Conservation (phyloP, 2,113 vertebrate species). For the Cyprinodon variegatus region DNA sequence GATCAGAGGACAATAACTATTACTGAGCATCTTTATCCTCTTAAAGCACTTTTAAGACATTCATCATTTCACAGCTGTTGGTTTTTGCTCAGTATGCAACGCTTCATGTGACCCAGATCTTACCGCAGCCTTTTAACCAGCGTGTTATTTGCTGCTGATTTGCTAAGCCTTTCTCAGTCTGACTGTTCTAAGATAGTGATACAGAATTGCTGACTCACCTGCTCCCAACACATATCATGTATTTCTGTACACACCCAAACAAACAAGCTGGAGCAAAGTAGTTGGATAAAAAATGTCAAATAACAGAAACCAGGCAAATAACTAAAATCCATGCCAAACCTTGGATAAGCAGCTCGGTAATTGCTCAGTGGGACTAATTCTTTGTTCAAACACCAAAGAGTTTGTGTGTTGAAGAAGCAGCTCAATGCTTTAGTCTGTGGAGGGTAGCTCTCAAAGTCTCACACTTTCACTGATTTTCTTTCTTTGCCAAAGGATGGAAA, state of each 20-base stretch:
- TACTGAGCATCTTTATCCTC: neutral
- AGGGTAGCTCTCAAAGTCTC: constrained; percentile 50
- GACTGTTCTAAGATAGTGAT: constrained; percentile 3
- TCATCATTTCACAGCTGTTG: neutral
- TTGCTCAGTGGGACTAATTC: constrained; percentile 58
- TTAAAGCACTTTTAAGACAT: neutral
- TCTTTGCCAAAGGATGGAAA: constrained; percentile 55
- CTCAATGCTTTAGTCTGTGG: constrained; percentile 60
- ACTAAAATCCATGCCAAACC: constrained; percentile 50
- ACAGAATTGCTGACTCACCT: constrained; percentile 50
- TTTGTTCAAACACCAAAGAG: constrained; percentile 53
- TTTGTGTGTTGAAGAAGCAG: constrained; percentile 61
- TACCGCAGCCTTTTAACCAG: constrained; percentile 32
- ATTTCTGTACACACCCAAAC: constrained; percentile 14
- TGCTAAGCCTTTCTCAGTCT: constrained; percentile 30
- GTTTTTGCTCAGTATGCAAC: constrained; percentile 42
- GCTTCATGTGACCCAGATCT: constrained; percentile 47
- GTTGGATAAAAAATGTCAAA: constrained; percentile 16
- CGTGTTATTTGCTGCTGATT: constrained; percentile 27
- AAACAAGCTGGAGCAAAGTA: constrained; percentile 2
- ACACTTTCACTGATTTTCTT: constrained; percentile 48
- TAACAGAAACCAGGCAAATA: constrained; percentile 40
- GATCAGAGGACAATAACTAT: constrained; percentile 9
- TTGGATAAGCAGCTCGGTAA: constrained; percentile 58
- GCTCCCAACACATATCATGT: neutral